A percentile compares a stretch with the other conserved stretches of the same genome.
These are phyloP conservation scores for Peucedramus taeniatus DNA, from an alignment of 2,113 vertebrate species.

Conservation along the genomic window DNA sequence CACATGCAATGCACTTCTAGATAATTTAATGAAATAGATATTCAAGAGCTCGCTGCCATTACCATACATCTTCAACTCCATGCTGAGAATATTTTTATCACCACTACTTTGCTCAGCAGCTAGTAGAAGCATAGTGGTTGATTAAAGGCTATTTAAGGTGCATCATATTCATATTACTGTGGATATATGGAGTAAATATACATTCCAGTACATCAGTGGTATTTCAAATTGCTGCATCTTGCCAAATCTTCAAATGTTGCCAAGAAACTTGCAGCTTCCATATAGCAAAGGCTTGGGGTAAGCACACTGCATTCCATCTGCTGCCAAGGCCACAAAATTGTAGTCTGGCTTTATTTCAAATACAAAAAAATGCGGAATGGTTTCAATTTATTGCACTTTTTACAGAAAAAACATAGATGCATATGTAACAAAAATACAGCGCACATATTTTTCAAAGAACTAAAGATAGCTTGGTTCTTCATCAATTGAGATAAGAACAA, in stretches of 20 bases:
- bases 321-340: constrained; percentile 17
- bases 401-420: not conserved
- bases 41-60: not conserved
- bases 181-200: constrained; percentile 33
- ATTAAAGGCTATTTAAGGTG: constrained; percentile 39
- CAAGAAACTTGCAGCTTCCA: constrained; percentile 5
- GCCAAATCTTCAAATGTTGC: constrained; percentile 23
- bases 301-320: constrained; percentile 14
- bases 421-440: not conserved
- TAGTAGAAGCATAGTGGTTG: not conserved
- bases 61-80: not conserved
- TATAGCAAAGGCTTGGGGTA: not conserved
- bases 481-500: not conserved
- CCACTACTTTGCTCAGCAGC: constrained; percentile 17
- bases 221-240: constrained; percentile 27
- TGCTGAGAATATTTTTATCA: constrained; percentile 2
- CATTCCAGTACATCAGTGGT: not conserved
- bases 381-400: constrained; percentile 20
- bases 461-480: not conserved
- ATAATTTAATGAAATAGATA: not conserved
- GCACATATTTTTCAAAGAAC: not conserved
- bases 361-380: not conserved
- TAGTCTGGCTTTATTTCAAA: constrained; percentile 20
- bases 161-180: constrained; percentile 38
- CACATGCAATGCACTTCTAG: accelerated